Evolutionary conservation across 1,140 invertebrate genomes (phyloP), one percentile per base, ranked within the genome.

Genomic region (Zaprionus tsacasi): DNA sequence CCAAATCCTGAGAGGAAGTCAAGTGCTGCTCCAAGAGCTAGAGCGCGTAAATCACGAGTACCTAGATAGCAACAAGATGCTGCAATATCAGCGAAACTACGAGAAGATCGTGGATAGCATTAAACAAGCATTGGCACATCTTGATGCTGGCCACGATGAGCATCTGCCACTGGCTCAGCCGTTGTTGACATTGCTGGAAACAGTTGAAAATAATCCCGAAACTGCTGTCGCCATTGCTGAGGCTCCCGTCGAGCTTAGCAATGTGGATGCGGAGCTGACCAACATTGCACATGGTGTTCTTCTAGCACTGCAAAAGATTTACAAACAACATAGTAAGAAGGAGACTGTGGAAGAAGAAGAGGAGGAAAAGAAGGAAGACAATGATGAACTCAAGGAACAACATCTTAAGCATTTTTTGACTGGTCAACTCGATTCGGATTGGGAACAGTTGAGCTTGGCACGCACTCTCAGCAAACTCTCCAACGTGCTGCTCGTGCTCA

Each of bases 261-360:
- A 91, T 56, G 79, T 91, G 13, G 83, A 91, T 30, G 77, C 71
- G 13, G 81, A 93, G 76, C 80, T 95, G 5, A 94, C 96, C 85
- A 93, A 93, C 68, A 91, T 96, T 55, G 86, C 95, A 1, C 94
- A 95, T 57, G 93, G 92, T 40, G 93, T 96, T 79, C 91, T 96
- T 1, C 70, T 96, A 7, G 92, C 94, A 0, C 93, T 97, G 65
- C 96, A 97, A 87, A 95, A 95, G 54, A 92, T 96, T 43, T 96
- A 95, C 78, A 96, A 97, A 88, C 95, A 95, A 71, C 94, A 95
- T 92, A 76, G 92, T 38, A n/a, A 63, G 55, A 54, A 35, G 33
- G 50, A 50, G 35, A 17, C 61, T n/a, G 12, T 6, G n/a, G 13
- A 45, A 7, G 33, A 15, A 33, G 8, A 38, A 7, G 33, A 15